Evolutionary conservation across 2,113 vertebrate genomes (phyloP).

Genomic region (Larimichthys polyactis): DNA sequence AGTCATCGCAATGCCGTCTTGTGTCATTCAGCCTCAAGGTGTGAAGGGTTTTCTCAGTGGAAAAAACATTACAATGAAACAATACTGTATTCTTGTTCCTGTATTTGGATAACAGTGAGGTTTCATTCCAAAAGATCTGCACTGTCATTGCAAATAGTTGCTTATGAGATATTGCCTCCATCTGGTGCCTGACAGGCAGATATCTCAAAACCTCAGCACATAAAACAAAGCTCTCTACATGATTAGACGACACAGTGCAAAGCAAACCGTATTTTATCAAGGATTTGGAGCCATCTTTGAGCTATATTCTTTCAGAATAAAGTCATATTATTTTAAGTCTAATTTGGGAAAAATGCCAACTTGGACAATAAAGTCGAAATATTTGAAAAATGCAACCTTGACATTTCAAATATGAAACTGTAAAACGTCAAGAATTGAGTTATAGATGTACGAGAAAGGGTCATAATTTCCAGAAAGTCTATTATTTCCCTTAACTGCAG

Average conservation of each 20-base stretch:
- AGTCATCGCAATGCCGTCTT: conserved; percentile 13
- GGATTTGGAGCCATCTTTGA: too few species aligned
- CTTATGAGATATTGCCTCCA: not conserved
- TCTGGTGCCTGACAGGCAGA: too few species aligned
- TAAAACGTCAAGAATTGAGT: not conserved
- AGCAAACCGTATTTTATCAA: too few species aligned
- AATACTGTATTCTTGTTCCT: not conserved
- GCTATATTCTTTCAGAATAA: not conserved
- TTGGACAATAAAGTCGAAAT: too few species aligned
- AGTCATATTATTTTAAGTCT: not conserved
- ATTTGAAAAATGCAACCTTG: not conserved
- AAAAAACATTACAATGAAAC: conserved; percentile 11
- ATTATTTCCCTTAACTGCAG: too few species aligned
- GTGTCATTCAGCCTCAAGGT: conserved; percentile 57
- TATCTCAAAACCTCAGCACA: not conserved
- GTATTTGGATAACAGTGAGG: not conserved
- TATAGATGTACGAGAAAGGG: not conserved
- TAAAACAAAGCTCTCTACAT: not conserved
- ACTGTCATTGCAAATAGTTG: too few species aligned
- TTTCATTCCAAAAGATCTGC: not conserved
- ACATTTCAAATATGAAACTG: not conserved
- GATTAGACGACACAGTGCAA: too few species aligned
- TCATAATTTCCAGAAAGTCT: not conserved
- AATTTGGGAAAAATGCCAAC: too few species aligned
- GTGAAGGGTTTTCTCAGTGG: not conserved